Base-by-base conservation (phyloP, 2,113 vertebrate species). In the Rallus limicola region DNA sequence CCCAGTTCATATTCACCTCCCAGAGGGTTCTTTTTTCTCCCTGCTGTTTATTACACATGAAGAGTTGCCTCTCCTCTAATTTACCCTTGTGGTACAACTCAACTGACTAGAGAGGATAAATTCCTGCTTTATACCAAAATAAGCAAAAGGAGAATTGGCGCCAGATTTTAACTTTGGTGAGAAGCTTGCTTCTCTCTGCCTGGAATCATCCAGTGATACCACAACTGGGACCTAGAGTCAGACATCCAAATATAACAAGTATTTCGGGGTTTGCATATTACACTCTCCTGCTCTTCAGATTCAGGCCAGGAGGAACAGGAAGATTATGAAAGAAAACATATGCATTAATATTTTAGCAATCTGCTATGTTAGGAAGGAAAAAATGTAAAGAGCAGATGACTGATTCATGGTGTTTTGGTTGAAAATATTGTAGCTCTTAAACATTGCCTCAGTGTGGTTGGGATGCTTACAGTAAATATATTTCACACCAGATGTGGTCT, bases 401-500 rank as follows among this genome's bases (percentile, higher is more conserved):
- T 72, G 93, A 90, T 95, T 95, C 86, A 83, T 75, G 38, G 80
- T 86, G 88, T 88, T 96, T 95, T 60, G 55, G 82, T 60, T 76
- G 84, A 96, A 96, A 88, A 94, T 34, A 56, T 53, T 56, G 83
- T 16, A 86, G 85, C 58, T 89, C 92, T 95, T 81, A 91, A 95
- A 95, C 53, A 83, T 86, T 92, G 77, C 77, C 94, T 93, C 83
- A 88, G 68, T 95, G 88, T 92, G 68, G 86, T 81, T 7, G 0
- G 67, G 72, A 71, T 91, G 93, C 89, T 96, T 82, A 90, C 2
- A 11, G 83, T 93, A 93, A 95, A 95, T 92, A 81, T 5, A 46
- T 91, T 91, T 95, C 90, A 76, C 53, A 69, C 64, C 92, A 97
- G 83, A 91, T 94, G 88, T 95, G 83, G 46, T 82, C 84, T 85